Conservation (phyloP, 2,888 invertebrate genomes). For the Tenthredo amoena region DNA sequence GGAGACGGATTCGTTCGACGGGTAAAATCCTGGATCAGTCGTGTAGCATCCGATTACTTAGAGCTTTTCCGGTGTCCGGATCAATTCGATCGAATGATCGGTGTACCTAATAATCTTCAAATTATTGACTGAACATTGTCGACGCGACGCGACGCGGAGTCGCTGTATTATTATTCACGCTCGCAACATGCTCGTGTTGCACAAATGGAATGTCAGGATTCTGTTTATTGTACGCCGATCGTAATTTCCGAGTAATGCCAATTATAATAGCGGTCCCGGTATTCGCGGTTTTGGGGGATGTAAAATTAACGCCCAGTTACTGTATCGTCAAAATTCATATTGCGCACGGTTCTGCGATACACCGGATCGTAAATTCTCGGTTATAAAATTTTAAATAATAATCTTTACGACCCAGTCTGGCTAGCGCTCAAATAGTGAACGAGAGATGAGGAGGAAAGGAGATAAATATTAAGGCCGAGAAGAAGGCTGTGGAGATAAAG, state of each 20-base stretch:
- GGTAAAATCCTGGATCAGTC: conserved; percentile 45
- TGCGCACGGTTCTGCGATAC: background rate
- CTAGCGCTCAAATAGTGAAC: background rate
- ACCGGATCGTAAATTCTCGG: conserved; percentile 23
- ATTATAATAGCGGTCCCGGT: conserved; percentile 59
- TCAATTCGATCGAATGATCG: conserved; percentile 56
- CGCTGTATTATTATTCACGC: conserved; percentile 58
- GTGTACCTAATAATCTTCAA: conserved; percentile 63
- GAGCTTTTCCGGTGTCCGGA: conserved; percentile 53
- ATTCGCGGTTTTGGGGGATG: conserved; percentile 31
- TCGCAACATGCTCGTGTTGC: conserved; percentile 60
- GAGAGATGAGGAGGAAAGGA: background rate
- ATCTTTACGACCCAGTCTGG: conserved; percentile 5
- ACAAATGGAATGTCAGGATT: conserved; percentile 58
- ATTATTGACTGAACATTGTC: conserved; percentile 62
- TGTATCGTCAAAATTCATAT: conserved; percentile 9
- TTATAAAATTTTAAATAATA: background rate
- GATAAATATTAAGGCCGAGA: conserved; percentile 13
- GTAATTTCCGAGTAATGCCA: conserved; percentile 63
- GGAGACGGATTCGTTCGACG: conserved; percentile 38
- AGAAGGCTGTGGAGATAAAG: background rate
- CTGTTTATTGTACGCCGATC: conserved; percentile 62
- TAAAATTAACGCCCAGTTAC: conserved; percentile 60
- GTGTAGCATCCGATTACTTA: conserved; percentile 53
- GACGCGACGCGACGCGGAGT: background rate